Base-by-base conservation (phyloP, 2,113 vertebrate genomes). In the Salvelinus alpinus region DNA sequence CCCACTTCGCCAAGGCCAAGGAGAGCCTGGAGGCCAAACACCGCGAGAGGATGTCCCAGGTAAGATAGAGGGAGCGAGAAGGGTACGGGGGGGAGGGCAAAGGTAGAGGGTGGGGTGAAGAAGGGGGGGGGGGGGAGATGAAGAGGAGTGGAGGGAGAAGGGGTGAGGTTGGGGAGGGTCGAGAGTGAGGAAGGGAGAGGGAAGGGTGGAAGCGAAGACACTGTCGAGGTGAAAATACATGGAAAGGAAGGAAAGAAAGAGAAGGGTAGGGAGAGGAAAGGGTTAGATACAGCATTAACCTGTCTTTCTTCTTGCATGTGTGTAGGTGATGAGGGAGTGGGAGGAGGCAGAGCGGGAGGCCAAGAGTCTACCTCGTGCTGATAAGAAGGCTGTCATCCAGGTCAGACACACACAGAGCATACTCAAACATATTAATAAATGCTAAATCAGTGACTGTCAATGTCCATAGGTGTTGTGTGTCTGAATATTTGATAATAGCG, bases 321-420 rank as follows among this genome's bases (percentile, higher is more conserved):
- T 70, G 1, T 85, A 99, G 98, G 97, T 99, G 90, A 99, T 99
- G 98, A 96, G 97, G 74, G 97, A 99, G 88, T 99, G 98, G 98
- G 98, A 99, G 73, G 98, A 99, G 73, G 98, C 98, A 0, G 98
- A 99, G 86, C 95, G 92, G 72, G 95, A 98, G 86, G 96, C 97
- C 1, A 99, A 99, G 94, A 99, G 95, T 80, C 93, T 99, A 82
- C 96, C 97, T 11, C 96, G 96, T 57, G 95, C 97, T 0, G 97
- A 99, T 86, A 99, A 99, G 92, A 99, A 99, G 83, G 96, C 95
- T 0, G 97, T 99, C 75, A 98, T 99, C 88, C 97, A 99, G 96
- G 98, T 99, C 91, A 90, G 73, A 25, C 4, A 4, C 4, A 20
- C n/a, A 69, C 64, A 73, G 18, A 38, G 7, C 18, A 64, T 16